Base-by-base conservation (phyloP, 2,888 invertebrate genomes). In the Perizoma flavofasciatum region DNA sequence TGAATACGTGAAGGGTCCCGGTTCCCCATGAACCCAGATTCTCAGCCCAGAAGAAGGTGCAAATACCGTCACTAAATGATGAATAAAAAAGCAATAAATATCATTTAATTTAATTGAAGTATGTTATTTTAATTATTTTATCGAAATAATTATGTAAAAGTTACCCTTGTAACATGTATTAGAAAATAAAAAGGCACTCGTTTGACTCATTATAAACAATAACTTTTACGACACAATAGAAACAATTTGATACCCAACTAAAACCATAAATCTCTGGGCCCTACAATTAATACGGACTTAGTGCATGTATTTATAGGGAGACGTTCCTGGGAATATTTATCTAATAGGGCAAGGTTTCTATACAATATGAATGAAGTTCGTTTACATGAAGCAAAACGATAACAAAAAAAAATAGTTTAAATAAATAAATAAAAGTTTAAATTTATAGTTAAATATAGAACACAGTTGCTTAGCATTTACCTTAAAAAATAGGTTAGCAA, bases 221-320 rank as follows among this genome's bases (percentile, higher is more conserved):
- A 66, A 70, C 67, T 60, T 61, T 57, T 60, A 50, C 52, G 59
- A 66, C 66, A 78, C 72, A 72, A 74, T 73, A 60, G 67, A 69
- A 70, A 69, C 62, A 69, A 62, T 59, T 63, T 56, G 56, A 67
- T 63, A 62, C 61, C 47, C 49, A 62, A 70, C 62, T 63, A 61
- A 51, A 61, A 53, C 62, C 52, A 59, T 66, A 64, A 64, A 64
- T 64, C 52, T 61, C 49, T 45, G 68, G 71, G 75, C 83, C 82
- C 77, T 70, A 69, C 82, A 77, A 83, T 86, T 86, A 85, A 83
- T 85, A 80, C 68, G 72, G 71, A 22, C 1, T 22, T 22, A 22
- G 22, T 22, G 57, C 74, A 83, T 90, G 85, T 86, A 88, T 61
- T 53, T 52, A 59, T 49, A 58, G 58, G 54, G 41, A 37, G 49